A percentile compares a stretch with the other conserved stretches of the same genome.
phyloP scores from a whole-genome alignment of 2,113 vertebrate species.

The Cyprinus carpio region DNA sequence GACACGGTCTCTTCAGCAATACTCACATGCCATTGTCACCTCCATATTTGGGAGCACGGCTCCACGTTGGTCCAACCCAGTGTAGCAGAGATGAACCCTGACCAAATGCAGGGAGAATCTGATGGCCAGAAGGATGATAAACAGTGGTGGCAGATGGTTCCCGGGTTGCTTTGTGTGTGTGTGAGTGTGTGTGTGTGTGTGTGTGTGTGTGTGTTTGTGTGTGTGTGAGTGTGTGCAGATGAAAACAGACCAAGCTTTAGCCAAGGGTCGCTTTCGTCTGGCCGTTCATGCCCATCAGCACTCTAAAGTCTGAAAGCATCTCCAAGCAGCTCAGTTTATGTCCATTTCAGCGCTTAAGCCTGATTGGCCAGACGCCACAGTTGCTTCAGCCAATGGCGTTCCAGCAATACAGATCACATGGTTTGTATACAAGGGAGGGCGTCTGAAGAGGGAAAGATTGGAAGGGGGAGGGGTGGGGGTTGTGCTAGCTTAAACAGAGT shows the following conservation, averaged over 20 bases:
- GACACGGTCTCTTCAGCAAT: conserved; percentile 35
- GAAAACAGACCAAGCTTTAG: conserved; percentile 47
- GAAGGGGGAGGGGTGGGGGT: conserved; percentile 58
- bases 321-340: conserved; percentile 83
- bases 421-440: conserved; percentile 47
- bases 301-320: conserved; percentile 72
- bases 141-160: not conserved
- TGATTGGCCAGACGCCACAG: conserved; percentile 82
- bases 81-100: conserved; percentile 37
- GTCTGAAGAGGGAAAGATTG: conserved; percentile 52
- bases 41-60: conserved; percentile 73
- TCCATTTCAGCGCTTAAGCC: conserved; percentile 79
- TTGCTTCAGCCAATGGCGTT: conserved; percentile 82
- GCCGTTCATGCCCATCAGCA: conserved; percentile 47
- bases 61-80: conserved; percentile 65
- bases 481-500: conserved; percentile 59
- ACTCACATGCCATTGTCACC: conserved; percentile 75
- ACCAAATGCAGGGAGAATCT: conserved; percentile 39
- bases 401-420: conserved; percentile 73
- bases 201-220: not conserved
- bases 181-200: no score
- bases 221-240: conserved; percentile 1
- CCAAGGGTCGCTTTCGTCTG: conserved; percentile 42
- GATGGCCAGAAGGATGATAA: conserved; percentile 8
- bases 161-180: not conserved